Evolutionary conservation across 2,888 invertebrate genomes (phyloP), one percentile per base, ranked within the genome.

Genomic region (Amphipyra tragopoginis): DNA sequence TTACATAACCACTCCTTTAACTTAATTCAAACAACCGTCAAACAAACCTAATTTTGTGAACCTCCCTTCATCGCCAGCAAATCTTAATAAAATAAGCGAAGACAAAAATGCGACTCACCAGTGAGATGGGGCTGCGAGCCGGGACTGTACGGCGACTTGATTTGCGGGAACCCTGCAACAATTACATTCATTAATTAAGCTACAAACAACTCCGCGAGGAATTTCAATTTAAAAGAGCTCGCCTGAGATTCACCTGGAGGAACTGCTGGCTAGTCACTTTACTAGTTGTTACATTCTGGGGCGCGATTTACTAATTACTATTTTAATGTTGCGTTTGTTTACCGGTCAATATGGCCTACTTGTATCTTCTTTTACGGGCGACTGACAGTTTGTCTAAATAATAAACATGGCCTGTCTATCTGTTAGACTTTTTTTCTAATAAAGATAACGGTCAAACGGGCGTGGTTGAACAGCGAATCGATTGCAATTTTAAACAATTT

Each of bases 111-210:
- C 15, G 71, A 70, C 92, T 95, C 85, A 96, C 96, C 96, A 86
- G 96, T 91, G 82, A 96, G 94, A 82, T 96, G 96, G 59, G 95
- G 95, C 84, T 96, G 96, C 69, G 95, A 94, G 71, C 86, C 81
- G 51, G 96, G 95, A 85, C 96, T 96, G 94, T 96, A 96, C 45
- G 96, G 95, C 44, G 96, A 96, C 92, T 96, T 96, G 87, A 96
- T 95, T 87, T 96, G 96, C 77, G 96, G 96, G 90, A 96, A 96
- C 71, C 96, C 96, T 96, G 95, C 74, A 87, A 92, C 82, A 84
- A 83, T 79, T 77, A 83, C 68, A 71, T 84, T 84, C 84, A 88
- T 90, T 88, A 86, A 88, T 90, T 88, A 88, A 86, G 81, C 79
- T 74, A 82, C 86, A 81, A 83, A 83, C 86, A 86, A 85, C 85